Base-by-base conservation (phyloP, 1,140 invertebrate species). In the Bombus waltoni region DNA sequence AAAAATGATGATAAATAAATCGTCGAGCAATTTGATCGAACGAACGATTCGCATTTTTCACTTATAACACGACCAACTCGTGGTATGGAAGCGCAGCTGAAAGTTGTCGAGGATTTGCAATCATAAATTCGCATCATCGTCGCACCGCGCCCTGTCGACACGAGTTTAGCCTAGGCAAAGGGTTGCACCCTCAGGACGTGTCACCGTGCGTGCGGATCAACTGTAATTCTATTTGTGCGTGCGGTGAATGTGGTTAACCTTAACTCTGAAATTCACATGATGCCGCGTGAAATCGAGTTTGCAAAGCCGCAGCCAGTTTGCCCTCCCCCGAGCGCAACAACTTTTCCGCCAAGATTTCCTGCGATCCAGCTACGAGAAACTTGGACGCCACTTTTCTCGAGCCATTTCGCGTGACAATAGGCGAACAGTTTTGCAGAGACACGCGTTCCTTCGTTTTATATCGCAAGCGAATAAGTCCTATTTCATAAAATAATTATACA, bases 221-320 rank as follows among this genome's bases (percentile, higher is more conserved):
- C 65, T 74, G 38, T 83, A 71, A 78, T 75, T 42, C 38, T 70
- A 68, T 85, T 80, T 80, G 15, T 35, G 78, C 42, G 11, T 2
- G 77, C 32, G 75, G 82, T 47, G 40, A 44, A 62, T 62, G 75
- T 42, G 83, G 83, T 79, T 80, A 80, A 62, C 77, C 83, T 44
- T 59, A 83, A 70, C 83, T 80, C 68, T n/a, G 68, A 59, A 77
- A 78, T 72, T 62, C 83, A 32, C 18, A 57, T 35, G 76, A 80
- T 32, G 53, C 42, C 4, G 53, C 42, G 68, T 40, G 83, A 80
- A 72, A 80, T 85, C 32, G 53, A 85, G 40, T 72, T 85, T 65
- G 28, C 83, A 13, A 47, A 80, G 2, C 40, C 42, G 32, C 40
- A 3, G 22, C 38, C 47, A 38, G 40, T 70, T 28, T 1, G 5